A percentile compares a stretch with the other conserved stretches of the same genome.
Evolutionary conservation across 2,888 invertebrate genomes (phyloP).

Genomic region (Troides oblongomaculatus): DNA sequence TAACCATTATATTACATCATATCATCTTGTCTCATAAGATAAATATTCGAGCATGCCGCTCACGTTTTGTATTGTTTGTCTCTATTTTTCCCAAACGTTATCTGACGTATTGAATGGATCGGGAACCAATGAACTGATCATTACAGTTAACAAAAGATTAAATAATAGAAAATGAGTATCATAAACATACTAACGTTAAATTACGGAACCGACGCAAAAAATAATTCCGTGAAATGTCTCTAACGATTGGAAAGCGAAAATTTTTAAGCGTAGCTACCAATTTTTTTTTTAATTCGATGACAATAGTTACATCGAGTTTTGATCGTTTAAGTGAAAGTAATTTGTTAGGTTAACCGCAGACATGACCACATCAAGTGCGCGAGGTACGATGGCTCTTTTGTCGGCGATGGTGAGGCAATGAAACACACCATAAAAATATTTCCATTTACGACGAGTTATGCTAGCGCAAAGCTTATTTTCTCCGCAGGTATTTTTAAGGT

Average conservation of each 20-base stretch:
- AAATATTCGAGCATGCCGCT: too few relatives aligned
- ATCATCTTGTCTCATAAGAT: too few relatives aligned
- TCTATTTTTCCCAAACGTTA: too few relatives aligned
- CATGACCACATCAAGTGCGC: constrained; percentile 47
- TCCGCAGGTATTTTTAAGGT: constrained; percentile 10
- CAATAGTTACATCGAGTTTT: constrained; percentile 42
- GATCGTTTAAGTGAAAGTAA: constrained; percentile 62
- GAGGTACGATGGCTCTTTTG: constrained; percentile 48
- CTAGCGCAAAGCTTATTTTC: constrained; percentile 12
- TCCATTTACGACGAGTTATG: constrained; percentile 13
- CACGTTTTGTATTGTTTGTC: too few relatives aligned
- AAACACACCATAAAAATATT: constrained; percentile 24
- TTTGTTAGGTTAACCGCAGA: constrained; percentile 52
- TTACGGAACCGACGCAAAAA: neutral
- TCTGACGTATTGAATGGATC: too few relatives aligned
- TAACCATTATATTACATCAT: too few relatives aligned
- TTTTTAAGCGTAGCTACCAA: constrained; percentile 38
- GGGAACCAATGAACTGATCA: too few relatives aligned
- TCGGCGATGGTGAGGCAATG: constrained; percentile 21
- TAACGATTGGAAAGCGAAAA: constrained; percentile 45
- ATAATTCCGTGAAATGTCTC: constrained; percentile 11
- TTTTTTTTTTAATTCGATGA: constrained; percentile 46
- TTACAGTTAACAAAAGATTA: too few relatives aligned
- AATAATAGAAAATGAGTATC: too few relatives aligned
- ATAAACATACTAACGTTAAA: neutral